Evolutionary conservation across 2,797 vertebrate species (phyloP).

Genomic region (Parotocinclus haroldoi): DNA sequence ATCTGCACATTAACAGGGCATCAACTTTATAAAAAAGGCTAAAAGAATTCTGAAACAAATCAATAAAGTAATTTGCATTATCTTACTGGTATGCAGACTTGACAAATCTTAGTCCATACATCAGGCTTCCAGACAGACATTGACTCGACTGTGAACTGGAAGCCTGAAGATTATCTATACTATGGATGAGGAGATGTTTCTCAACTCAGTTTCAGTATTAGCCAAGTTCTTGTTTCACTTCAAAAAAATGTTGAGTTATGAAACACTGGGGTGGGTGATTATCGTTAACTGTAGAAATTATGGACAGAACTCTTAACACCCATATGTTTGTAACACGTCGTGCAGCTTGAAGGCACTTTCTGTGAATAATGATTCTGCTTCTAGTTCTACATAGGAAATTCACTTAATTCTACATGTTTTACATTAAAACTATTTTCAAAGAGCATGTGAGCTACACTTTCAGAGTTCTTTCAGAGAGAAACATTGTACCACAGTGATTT

Average conservation of each 20-base stretch:
- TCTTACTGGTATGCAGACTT: slow-evolving; percentile 8
- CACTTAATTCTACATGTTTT: background rate
- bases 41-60: too few relatives aligned
- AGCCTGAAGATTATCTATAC: slow-evolving; percentile 34
- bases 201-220: slow-evolving; percentile 71
- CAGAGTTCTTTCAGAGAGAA: slow-evolving; percentile 20
- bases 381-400: background rate
- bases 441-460: background rate
- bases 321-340: slow-evolving; percentile 18
- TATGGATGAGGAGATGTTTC: slow-evolving; percentile 56
- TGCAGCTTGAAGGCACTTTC: background rate
- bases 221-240: slow-evolving; percentile 82
- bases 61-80: slow-evolving; percentile 6
- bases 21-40: too few relatives aligned
- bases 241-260: slow-evolving; percentile 71
- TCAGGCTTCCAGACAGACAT: slow-evolving; percentile 13
- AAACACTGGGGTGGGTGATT: slow-evolving; percentile 61
- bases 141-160: slow-evolving; percentile 14
- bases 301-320: slow-evolving; percentile 55
- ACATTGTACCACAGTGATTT: slow-evolving; percentile 47
- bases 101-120: slow-evolving; percentile 22
- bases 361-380: background rate
- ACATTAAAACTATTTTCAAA: background rate
- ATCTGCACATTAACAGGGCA: too few relatives aligned
- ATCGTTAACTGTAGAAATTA: slow-evolving; percentile 56